Evolutionary conservation across 2,113 vertebrate genomes (phyloP), one percentile per base, ranked within the genome.

Genomic region (Tinamus guttatus): DNA sequence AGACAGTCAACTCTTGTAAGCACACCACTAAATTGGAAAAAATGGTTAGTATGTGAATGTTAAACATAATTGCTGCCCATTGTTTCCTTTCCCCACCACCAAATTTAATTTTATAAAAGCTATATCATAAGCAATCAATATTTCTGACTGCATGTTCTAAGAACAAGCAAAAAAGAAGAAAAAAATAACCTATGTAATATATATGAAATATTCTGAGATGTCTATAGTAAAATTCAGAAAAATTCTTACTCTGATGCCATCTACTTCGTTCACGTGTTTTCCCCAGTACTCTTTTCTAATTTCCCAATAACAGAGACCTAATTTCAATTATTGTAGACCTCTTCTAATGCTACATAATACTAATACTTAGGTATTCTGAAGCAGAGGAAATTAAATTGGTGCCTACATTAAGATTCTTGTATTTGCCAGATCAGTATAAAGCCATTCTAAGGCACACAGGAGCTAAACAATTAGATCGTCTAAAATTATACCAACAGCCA

Each of bases 271-370:
- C 1, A 38, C 73, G 30, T 58, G 28, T 58, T 58, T 93, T 70
- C 40, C 24, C 7, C 54, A 45, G 30, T 9, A 2, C 0, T 0
- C 3, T 45, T 56, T 5, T 71, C 40, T 49, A 32, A 2, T 87
- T 75, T 94, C 25, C 36, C 32, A 22, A 49, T 24, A 49, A 21
- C 49, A 73, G 5, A 41, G 3, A 90, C 19, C 18, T 30, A 12
- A 21, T 81, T 87, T 71, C 10, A 47, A 51, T 56, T 79, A n/a
- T 15, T 68, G 11, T 27, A 67, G 14, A 12, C 16, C 8, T 1
- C 5, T n/a, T 87, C 52, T 64, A 27, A 59, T 40, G 11, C 8
- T 25, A 6, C 59, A 30, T 1, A 7, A 32, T 24, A 18, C 30
- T 36, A 43, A 43, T 17, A 63, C n/a, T 63, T 63, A 47, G 21